Conservation (phyloP, 2,113 vertebrate species). For the Saccopteryx bilineata region DNA sequence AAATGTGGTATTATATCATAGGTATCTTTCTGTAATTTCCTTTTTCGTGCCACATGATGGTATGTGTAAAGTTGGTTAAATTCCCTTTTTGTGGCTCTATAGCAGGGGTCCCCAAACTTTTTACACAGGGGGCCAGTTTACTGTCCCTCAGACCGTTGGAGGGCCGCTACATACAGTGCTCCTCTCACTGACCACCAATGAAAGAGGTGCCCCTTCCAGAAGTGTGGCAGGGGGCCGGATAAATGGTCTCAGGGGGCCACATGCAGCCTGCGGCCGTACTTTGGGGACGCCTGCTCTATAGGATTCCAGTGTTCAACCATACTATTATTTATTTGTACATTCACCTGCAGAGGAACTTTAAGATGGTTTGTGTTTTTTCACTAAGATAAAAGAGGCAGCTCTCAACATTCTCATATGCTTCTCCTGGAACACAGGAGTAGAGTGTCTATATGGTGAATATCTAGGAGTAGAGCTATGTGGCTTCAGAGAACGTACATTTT, state of each 20-base stretch:
- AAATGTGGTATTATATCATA: not conserved
- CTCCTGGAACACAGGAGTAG: not conserved
- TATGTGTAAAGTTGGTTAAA: not conserved
- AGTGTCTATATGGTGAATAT: not conserved
- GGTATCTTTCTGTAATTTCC: not conserved
- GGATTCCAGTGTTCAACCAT: not conserved
- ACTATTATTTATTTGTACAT: not conserved
- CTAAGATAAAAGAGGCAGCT: not conserved
- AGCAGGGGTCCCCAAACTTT: not conserved
- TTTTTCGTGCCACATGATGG: not conserved
- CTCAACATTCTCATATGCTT: not conserved
- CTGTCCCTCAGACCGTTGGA: no score
- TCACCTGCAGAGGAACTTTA: not conserved
- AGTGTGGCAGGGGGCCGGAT: no score
- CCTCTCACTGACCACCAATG: no score
- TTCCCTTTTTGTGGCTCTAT: not conserved
- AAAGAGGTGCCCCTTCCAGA: no score
- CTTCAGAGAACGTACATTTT: not conserved
- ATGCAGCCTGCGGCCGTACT: no score
- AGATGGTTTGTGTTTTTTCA: not conserved
- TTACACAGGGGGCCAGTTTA: no score
- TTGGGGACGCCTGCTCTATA: not conserved
- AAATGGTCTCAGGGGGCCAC: no score
- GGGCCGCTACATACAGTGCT: no score
- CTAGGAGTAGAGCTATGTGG: not conserved